These are phyloP conservation scores for Promerops cafer DNA, from an alignment of 2,113 vertebrate genomes.

Conservation along the genomic window DNA sequence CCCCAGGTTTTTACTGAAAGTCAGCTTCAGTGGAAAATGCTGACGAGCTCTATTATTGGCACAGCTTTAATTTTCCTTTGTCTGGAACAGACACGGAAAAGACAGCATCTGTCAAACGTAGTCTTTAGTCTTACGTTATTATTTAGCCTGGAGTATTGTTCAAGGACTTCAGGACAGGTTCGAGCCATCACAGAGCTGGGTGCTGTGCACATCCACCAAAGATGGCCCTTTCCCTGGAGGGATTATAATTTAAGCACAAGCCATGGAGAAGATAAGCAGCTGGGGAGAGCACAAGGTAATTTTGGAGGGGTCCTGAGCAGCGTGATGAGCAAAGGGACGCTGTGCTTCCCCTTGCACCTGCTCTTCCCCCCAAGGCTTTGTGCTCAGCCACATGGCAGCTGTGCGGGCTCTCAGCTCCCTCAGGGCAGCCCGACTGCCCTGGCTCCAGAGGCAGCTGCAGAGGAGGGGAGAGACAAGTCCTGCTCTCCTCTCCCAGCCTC, in stretches of 20 bases:
- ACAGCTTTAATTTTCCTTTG: conserved; percentile 57
- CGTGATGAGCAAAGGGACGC: neutral
- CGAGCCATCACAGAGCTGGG: neutral
- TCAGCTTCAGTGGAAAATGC: conserved; percentile 50
- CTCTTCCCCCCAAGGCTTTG: neutral
- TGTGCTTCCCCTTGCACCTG: neutral
- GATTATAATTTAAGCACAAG: neutral
- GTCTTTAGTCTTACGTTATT: neutral
- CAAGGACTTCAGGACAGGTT: neutral
- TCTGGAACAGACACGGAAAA: conserved; percentile 34
- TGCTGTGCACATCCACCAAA: neutral
- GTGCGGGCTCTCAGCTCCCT: neutral
- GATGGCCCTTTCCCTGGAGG: neutral
- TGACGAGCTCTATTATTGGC: conserved; percentile 47
- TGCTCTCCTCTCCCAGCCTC: neutral
- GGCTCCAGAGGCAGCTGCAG: neutral
- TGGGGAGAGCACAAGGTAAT: neutral
- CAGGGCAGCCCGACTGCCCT: neutral
- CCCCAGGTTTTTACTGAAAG: conserved; percentile 47
- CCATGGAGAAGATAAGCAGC: neutral
- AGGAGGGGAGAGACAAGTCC: neutral
- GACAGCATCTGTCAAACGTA: conserved; percentile 22
- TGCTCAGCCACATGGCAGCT: neutral
- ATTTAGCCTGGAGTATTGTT: neutral
- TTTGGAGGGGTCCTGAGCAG: neutral